Evolutionary conservation across 2,797 vertebrate genomes (phyloP), one percentile per base, ranked within the genome.

Genomic region (Apogon talboti): DNA sequence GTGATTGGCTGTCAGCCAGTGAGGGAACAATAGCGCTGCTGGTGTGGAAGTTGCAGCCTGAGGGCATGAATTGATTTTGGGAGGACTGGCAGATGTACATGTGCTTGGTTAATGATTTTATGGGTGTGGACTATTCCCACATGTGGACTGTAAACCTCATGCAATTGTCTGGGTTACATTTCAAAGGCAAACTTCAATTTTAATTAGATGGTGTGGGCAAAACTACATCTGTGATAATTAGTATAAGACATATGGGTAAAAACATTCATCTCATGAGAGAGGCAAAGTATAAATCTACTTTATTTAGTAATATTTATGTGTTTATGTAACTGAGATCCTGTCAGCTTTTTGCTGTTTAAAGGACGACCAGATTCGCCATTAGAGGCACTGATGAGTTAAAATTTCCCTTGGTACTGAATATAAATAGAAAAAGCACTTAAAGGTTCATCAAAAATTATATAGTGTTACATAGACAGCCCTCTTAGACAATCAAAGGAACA

Each of bases 1-100:
- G 95, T 96, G 81, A 96, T 95, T 37, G 94, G 94, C 24, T 96
- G 95, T 96, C 92, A 0, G 94, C 92, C 3, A 92, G 93, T 6
- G 93, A 93, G 58, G 94, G 94, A 83, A 95, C 94, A 84, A 95
- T 94, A 73, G 87, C 61, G 91, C 78, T 33, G 58, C 57, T 74
- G 81, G 91, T 86, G 91, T 58, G 14, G 70, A 62, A 48, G 71
- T 37, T 41, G 30, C 40, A 52, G 71, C 44, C 60, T 53, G 18
- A 59, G 67, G 73, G 49, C 1, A 2, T 8, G 74, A 62, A 87
- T 84, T 82, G 83, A 78, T 78, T 83, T 66, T 69, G 19, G 38
- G 59, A 73, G 54, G 58, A 73, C 48, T 72, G 60, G 72, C 71
- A 82, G 60, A 75, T 80, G 77, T 49, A 37, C 24, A 21, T 48